A percentile compares a stretch with the other conserved stretches of the same genome.
Evolutionary conservation across 1,140 invertebrate genomes (phyloP).

Genomic region (Rhopalosiphum padi): DNA sequence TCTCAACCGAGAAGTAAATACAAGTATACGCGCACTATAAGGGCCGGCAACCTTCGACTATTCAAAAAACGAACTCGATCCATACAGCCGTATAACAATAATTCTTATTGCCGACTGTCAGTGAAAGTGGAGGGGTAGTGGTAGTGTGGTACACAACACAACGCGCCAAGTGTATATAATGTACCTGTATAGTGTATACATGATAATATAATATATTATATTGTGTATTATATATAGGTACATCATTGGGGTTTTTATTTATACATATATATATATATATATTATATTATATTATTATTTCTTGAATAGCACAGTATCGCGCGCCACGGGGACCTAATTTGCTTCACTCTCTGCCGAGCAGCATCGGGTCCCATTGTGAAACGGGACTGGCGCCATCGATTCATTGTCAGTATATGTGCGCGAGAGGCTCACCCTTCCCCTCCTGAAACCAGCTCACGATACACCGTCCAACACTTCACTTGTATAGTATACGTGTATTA

Average conservation of each 20-base stretch:
- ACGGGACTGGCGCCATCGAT: conserved; percentile 56
- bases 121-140: neutral
- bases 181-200: neutral
- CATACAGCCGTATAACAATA: neutral
- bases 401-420: conserved; percentile 43
- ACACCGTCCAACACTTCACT: neutral
- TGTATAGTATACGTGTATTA: neutral
- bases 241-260: neutral
- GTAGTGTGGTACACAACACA: neutral
- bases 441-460: neutral
- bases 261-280: neutral
- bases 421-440: neutral
- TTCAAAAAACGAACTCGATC: neutral
- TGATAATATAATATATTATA: neutral
- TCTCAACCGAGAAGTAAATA: neutral
- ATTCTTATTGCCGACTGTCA: neutral
- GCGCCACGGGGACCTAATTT: conserved; percentile 55
- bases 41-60: neutral
- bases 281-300: conserved; percentile 25
- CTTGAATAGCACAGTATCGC: conserved; percentile 50
- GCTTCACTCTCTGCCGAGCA: conserved; percentile 43
- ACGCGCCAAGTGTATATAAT: neutral
- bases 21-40: neutral
- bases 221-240: neutral
- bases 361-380: conserved; percentile 47